Evolutionary conservation across 2,113 vertebrate genomes (phyloP).

Genomic region (Phaetusa simplex): DNA sequence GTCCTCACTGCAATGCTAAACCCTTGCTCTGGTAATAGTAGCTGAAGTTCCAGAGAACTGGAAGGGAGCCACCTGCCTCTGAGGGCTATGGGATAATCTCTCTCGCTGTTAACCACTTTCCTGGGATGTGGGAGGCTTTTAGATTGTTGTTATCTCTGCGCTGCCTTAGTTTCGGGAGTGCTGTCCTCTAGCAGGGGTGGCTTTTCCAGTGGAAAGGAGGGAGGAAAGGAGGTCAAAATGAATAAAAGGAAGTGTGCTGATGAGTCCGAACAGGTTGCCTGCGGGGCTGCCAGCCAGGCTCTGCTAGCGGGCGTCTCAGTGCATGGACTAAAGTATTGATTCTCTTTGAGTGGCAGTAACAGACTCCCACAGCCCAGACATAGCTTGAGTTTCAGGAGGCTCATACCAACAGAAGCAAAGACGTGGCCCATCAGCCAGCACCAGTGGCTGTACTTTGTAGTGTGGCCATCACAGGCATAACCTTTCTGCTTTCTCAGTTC

Average conservation of each 20-base stretch:
- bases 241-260: slow-evolving; percentile 21
- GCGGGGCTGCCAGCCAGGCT: slow-evolving; percentile 18
- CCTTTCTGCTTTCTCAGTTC: neutral
- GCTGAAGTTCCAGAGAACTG: neutral
- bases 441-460: neutral
- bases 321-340: neutral
- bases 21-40: slow-evolving; percentile 30
- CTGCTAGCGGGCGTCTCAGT: neutral
- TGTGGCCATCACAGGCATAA: neutral
- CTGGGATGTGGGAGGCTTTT: neutral
- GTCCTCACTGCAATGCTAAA: slow-evolving; percentile 50
- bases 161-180: neutral
- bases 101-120: neutral
- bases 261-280: neutral
- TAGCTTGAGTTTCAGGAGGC: slow-evolving; percentile 40
- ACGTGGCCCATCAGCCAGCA: neutral
- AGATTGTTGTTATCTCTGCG: neutral
- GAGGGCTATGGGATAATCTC: neutral
- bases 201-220: neutral
- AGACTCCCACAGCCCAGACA: neutral
- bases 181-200: neutral
- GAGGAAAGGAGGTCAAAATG: neutral
- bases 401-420: neutral
- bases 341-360: slow-evolving; percentile 62
- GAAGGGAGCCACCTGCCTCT: neutral